Base-by-base conservation (phyloP, 64 coral and sea anemone genomes). In the Actinia tenebrosa region DNA sequence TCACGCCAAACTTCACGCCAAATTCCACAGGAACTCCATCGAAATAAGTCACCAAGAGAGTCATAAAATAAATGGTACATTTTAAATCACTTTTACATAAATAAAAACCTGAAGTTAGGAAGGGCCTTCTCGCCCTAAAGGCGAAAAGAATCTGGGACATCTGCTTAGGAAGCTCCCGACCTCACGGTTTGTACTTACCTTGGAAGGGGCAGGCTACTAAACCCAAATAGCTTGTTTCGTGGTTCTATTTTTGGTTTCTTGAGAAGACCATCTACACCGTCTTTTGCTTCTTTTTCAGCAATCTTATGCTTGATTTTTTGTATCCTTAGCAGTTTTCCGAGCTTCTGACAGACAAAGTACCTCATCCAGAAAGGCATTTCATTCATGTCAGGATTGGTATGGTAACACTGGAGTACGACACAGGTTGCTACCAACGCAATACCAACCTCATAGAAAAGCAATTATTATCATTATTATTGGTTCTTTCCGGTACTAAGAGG, bases 301-400 rank as follows among this genome's bases (percentile, higher is more conserved):
- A 71, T 84, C 45, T 83, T 68, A 30, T 83, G 80, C 60, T 71
- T 55, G 9, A 62, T 11, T 64, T 45, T 83, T 64, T 72, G 77
- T n/a, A 89, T 44, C 15, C 79, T 91, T 11, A 92, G 20, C 10
- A 94, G 56, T 56, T 71, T 87, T 26, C 88, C 93, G 5, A 94
- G 86, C 72, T 85, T 54, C 60, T 90, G 88, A n/a, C 89, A 84
- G 16, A 94, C 53, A 15, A 90, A 55, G 7, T 60, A 82, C 17
- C 86, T 84, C 47, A 94, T 88, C 93, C 93, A 94, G 60, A 89
- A 79, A 58, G 93, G 93, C 89, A 94, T 87, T 81, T 88, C 89
- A 53, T 89, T 81, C 47, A 90, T 89, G 7, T 86, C 80, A 26
- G 93, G 89, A 52, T 94, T 89, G 13, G 88, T 87, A 26, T 87